Evolutionary conservation across 1,140 invertebrate species (phyloP), one percentile per base, ranked within the genome.

Genomic region (Bombus affinis): DNA sequence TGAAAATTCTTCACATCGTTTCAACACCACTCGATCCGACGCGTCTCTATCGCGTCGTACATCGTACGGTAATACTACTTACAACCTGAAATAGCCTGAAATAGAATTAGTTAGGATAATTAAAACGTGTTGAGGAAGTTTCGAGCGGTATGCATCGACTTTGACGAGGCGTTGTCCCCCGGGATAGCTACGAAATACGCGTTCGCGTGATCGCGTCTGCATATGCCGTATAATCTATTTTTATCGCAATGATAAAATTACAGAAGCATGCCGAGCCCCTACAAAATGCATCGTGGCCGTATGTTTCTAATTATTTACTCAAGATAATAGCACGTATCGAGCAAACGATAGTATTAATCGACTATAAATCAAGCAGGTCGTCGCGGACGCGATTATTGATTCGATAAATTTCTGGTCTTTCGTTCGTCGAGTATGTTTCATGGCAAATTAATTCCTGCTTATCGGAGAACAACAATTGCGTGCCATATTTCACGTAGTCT

Each of bases 361-460:
- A 22, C 28, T 62, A n/a, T 62, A 80, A 85, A 85, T 80, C 76
- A 65, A 4, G 2, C 0, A 1, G 25, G 25, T 12, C n/a, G 44
- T 42, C 66, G 39, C 66, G n/a, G 25, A 2, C 59, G 32, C 32
- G 76, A 62, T 79, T 77, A 72, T 84, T 35, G 75, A 79, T 79
- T 79, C 75, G 82, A 66, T 75, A 84, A 84, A 84, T 78, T 84
- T 57, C n/a, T 32, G 35, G 42, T 59, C 37, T 72, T 47, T 53
- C 35, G 13, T 59, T 78, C 75, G 75, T 47, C 75, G n/a, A 25
- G 53, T 85, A 37, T 80, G 76, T 71, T 85, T 85, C 71, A 73
- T 80, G 79, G 76, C 76, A 35, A 80, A 85, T 85, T 85, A 85
- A 85, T 85, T 85, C 76, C 66, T 80, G 83, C 79, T 85, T 85